Evolutionary conservation across 2,797 vertebrate species (phyloP).

Genomic region (Oreonectes daqikongensis): DNA sequence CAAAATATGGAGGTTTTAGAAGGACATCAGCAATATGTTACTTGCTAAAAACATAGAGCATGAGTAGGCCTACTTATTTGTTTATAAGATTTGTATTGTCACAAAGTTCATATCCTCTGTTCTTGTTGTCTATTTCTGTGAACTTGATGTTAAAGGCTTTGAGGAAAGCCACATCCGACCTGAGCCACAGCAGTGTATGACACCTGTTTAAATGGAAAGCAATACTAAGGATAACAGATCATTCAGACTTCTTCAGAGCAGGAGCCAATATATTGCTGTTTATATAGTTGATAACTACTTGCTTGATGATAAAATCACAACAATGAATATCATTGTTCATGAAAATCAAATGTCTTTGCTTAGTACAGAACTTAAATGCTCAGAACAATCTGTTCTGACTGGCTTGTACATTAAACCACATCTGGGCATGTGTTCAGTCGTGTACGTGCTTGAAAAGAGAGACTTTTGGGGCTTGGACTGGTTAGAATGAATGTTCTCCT

Average conservation of each 20-base stretch:
- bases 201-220: not conserved
- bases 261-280: not conserved
- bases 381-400: slow-evolving; percentile 34
- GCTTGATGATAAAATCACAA: not conserved
- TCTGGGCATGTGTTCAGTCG: slow-evolving; percentile 30
- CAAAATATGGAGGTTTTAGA: too few species aligned
- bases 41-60: too few species aligned
- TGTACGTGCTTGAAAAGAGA: slow-evolving; percentile 5
- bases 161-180: too few species aligned
- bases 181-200: not conserved
- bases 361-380: not conserved
- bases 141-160: too few species aligned
- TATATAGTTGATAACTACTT: not conserved
- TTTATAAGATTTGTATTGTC: too few species aligned
- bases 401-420: slow-evolving; percentile 1
- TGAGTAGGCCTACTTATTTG: too few species aligned
- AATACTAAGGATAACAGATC: not conserved
- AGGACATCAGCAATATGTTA: too few species aligned
- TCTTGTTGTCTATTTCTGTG: too few species aligned
- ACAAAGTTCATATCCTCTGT: too few species aligned
- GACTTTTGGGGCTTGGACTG: not conserved
- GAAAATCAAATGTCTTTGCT: not conserved
- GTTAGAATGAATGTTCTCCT: slow-evolving; percentile 19
- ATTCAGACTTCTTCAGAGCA: not conserved
- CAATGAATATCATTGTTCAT: not conserved